Base-by-base conservation (phyloP, 2,888 invertebrate genomes). In the Crematogaster levior region DNA sequence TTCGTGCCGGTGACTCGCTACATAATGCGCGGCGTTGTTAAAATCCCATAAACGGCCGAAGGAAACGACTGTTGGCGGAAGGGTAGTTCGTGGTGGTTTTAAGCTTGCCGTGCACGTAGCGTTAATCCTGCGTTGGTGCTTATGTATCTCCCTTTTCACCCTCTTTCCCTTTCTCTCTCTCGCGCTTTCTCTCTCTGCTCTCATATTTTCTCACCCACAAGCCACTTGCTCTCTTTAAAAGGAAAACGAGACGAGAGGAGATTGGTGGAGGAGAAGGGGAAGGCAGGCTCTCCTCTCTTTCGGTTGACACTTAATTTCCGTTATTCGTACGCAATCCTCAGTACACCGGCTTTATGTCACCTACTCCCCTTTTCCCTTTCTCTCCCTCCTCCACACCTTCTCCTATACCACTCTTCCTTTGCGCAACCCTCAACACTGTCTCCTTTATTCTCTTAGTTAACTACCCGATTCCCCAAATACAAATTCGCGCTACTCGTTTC, bases 251-350 rank as follows among this genome's bases (percentile, higher is more conserved):
- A 65, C 73, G 63, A 53, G 61, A 58, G 27, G 82, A 68, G 84
- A 72, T 63, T 53, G 79, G 77, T n/a, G 66, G 79, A 58, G 34
- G 68, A 66, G 84, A 66, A 77, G 84, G 84, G 80, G 82, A 83
- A 88, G 82, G 84, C 84, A 81, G 83, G 81, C 85, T 87, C 86
- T 88, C 81, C 88, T 90, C 90, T 90, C 87, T 89, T 88, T 88
- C 86, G 87, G 93, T 94, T 94, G 94, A 94, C 94, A 94, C 94
- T 94, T 94, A 94, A 94, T 94, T 94, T 94, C 94, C 94, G 94
- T 93, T 94, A 94, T 94, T 93, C 93, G 93, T 93, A 93, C 93
- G 92, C 92, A 92, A 92, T 91, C 89, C 92, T 91, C 90, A 85
- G 90, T 89, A 89, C 90, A 87, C 90, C 88, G 85, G 92, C 91